Percentiles rank a stretch among this genome's conserved stretches.
Conservation (phyloP, 2,797 vertebrate species). For the Zalophus californianus region DNA sequence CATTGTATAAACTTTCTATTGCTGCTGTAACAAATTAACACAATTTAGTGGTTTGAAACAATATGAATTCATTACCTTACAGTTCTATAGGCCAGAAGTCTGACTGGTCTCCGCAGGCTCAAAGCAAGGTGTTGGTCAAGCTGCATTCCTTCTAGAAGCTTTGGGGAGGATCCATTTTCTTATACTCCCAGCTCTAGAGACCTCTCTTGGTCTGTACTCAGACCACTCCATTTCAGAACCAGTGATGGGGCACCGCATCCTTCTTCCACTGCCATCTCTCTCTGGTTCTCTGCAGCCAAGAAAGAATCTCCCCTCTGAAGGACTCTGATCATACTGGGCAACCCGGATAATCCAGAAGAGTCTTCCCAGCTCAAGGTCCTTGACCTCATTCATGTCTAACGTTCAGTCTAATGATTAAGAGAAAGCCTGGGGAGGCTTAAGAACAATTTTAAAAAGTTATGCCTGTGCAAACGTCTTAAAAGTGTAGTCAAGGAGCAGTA, state of each 20-base stretch:
- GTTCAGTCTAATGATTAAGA: background rate
- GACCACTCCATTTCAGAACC: background rate
- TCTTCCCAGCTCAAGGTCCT: background rate
- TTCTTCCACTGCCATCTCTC: background rate
- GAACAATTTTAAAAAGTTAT: background rate
- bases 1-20: conserved; percentile 10
- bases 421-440: background rate
- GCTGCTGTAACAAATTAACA: background rate
- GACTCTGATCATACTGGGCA: background rate
- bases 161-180: background rate
- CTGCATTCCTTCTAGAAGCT: background rate
- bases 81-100: background rate
- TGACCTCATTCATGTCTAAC: background rate
- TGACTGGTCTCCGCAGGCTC: background rate
- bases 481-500: background rate
- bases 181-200: background rate
- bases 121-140: background rate
- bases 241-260: background rate
- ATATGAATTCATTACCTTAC: background rate
- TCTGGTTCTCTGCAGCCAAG: background rate
- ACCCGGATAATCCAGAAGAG: background rate
- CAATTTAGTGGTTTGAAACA: background rate
- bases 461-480: background rate
- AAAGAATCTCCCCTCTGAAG: background rate
- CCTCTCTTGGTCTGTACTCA: background rate